These are phyloP conservation scores for Plemyria rubiginata DNA, from an alignment of 2,888 invertebrate species.

Conservation along the genomic window DNA sequence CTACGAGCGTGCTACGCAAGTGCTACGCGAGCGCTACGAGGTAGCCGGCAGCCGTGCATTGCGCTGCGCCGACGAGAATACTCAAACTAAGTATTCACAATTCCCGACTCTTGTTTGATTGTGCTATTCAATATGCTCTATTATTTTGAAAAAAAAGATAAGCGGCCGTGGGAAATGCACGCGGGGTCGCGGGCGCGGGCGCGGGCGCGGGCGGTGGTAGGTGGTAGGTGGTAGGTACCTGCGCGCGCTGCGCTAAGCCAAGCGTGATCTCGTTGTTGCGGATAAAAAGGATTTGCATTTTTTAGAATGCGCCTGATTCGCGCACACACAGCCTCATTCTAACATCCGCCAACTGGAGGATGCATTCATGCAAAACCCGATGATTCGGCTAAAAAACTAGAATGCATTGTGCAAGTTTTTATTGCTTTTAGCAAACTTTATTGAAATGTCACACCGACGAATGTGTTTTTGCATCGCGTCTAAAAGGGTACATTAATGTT, in stretches of 20 bases:
- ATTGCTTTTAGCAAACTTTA: constrained; percentile 42
- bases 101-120: not conserved
- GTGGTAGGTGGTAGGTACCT: constrained; percentile 9
- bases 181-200: not conserved
- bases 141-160: not conserved
- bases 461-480: constrained; percentile 47
- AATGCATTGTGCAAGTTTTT: constrained; percentile 35
- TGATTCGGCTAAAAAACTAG: constrained; percentile 39
- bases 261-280: constrained; percentile 45
- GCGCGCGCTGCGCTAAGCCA: constrained; percentile 48
- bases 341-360: constrained; percentile 52
- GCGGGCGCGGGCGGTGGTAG: not conserved
- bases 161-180: constrained; percentile 28
- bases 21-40: constrained; percentile 24
- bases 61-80: constrained; percentile 6
- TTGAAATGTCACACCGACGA: constrained; percentile 63
- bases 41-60: not conserved
- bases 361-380: constrained; percentile 33
- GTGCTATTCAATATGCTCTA: not conserved
- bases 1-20: constrained; percentile 46
- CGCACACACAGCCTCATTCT: constrained; percentile 50
- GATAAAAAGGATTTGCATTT: constrained; percentile 54
- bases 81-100: not conserved
- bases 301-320: constrained; percentile 28
- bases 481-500: constrained; percentile 57